phyloP scores from a whole-genome alignment of 2,888 invertebrate species.

The Papilio demoleus region DNA sequence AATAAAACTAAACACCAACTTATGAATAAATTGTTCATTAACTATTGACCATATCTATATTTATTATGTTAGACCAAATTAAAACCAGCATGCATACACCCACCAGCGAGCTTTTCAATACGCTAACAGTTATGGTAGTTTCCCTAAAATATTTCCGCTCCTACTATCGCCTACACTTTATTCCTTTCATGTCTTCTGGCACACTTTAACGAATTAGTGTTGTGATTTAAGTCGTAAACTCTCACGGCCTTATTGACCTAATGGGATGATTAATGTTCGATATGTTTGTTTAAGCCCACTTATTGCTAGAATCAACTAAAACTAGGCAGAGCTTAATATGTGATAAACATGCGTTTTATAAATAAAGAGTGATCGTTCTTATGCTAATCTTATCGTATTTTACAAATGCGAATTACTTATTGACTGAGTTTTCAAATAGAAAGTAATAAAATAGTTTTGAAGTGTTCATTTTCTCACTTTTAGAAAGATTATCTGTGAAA shows the following conservation, averaged over 20 bases:
- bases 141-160: slow-evolving; percentile 13
- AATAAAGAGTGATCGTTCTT: neutral
- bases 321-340: neutral
- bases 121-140: slow-evolving; percentile 16
- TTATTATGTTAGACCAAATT: slow-evolving; percentile 18
- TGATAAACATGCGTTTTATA: neutral
- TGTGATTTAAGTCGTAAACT: slow-evolving; percentile 6
- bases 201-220: slow-evolving; percentile 16
- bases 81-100: slow-evolving; percentile 29
- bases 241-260: slow-evolving; percentile 18
- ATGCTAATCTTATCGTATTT: neutral
- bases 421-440: neutral
- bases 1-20: slow-evolving; percentile 20
- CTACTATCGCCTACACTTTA: slow-evolving; percentile 15
- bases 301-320: slow-evolving; percentile 5
- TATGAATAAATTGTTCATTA: slow-evolving; percentile 33
- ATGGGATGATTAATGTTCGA: neutral
- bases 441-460: neutral
- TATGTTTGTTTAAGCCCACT: slow-evolving; percentile 8
- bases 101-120: slow-evolving; percentile 1
- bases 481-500: neutral
- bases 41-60: slow-evolving; percentile 17
- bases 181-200: slow-evolving; percentile 1
- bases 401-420: neutral
- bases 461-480: slow-evolving; percentile 1